phyloP scores from a whole-genome alignment of 2,797 vertebrate genomes.

The Margarornis squamiger region DNA sequence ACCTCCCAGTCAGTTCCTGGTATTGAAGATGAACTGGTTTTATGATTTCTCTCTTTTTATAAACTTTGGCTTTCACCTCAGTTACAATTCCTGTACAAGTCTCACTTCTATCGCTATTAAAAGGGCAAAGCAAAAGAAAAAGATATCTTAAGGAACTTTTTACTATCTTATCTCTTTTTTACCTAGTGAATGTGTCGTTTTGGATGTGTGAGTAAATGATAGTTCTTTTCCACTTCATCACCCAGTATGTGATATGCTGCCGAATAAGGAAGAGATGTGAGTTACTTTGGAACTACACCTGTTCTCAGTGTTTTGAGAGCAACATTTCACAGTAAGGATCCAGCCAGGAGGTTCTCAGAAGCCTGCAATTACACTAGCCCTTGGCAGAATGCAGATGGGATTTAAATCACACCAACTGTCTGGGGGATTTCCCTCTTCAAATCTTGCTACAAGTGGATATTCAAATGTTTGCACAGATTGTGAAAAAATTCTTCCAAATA shows the following conservation, averaged over 20 bases:
- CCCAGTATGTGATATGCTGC: not conserved
- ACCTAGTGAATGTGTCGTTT: not conserved
- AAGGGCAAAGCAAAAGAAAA: not conserved
- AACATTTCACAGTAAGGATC: conserved; percentile 8
- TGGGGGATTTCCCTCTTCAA: not conserved
- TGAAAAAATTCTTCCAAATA: not conserved
- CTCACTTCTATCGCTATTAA: conserved; percentile 5
- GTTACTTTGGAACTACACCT: conserved; percentile 10
- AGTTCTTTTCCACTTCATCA: not conserved
- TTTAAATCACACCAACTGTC: conserved; percentile 31
- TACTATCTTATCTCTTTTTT: not conserved
- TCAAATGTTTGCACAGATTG: conserved; percentile 11
- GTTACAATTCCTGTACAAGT: not conserved
- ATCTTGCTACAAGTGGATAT: conserved; percentile 4
- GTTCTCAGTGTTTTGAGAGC: not conserved
- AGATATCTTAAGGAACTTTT: not conserved
- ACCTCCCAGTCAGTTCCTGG: not conserved
- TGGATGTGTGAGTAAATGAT: not conserved
- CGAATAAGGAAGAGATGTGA: not conserved
- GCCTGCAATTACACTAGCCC: not conserved
- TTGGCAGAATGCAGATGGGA: not conserved
- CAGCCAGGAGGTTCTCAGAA: not conserved
- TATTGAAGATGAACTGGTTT: not conserved
- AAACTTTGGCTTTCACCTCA: conserved; percentile 2
- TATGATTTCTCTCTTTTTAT: not conserved